phyloP scores from a whole-genome alignment of 1,140 invertebrate genomes.

The Ganaspis sp. region DNA sequence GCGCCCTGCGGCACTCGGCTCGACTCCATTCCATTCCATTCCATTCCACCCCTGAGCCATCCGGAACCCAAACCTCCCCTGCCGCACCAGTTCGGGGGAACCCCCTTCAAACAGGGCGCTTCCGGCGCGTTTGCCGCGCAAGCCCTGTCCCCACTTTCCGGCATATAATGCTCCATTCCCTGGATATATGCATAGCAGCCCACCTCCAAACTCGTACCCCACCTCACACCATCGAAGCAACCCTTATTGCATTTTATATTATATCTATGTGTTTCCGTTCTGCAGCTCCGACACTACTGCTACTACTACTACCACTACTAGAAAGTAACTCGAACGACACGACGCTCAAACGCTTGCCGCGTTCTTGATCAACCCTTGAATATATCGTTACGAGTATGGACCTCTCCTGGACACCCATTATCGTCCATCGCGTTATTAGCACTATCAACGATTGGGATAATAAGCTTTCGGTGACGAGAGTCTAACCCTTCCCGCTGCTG shows the following conservation, averaged over 20 bases:
- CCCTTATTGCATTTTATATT: slow-evolving; percentile 74
- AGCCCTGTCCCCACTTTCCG: slow-evolving; percentile 64
- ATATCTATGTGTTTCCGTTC: slow-evolving; percentile 63
- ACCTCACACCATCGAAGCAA: slow-evolving; percentile 54
- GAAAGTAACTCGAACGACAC: slow-evolving; percentile 24
- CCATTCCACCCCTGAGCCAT: slow-evolving; percentile 63
- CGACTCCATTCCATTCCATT: slow-evolving; percentile 73
- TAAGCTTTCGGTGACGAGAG: slow-evolving; percentile 56
- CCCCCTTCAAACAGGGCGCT: slow-evolving; percentile 68
- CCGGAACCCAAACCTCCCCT: slow-evolving; percentile 53
- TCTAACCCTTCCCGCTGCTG: slow-evolving; percentile 45
- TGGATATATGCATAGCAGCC: slow-evolving; percentile 63
- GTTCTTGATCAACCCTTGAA: slow-evolving; percentile 56
- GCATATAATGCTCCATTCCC: slow-evolving; percentile 60
- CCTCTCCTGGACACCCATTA: slow-evolving; percentile 56
- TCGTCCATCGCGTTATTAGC: slow-evolving; percentile 67
- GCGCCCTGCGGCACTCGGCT: slow-evolving; percentile 59
- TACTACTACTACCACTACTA: background rate
- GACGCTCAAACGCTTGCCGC: slow-evolving; percentile 55
- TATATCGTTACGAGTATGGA: slow-evolving; percentile 48
- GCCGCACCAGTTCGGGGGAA: slow-evolving; percentile 54
- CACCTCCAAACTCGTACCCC: slow-evolving; percentile 38
- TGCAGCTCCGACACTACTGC: slow-evolving; percentile 27
- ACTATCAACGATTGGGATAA: slow-evolving; percentile 65
- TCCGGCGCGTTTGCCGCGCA: slow-evolving; percentile 65